Evolutionary conservation across 2,113 vertebrate genomes (phyloP), one percentile per base, ranked within the genome.

Genomic region (Brachyhypopomus gauderio): DNA sequence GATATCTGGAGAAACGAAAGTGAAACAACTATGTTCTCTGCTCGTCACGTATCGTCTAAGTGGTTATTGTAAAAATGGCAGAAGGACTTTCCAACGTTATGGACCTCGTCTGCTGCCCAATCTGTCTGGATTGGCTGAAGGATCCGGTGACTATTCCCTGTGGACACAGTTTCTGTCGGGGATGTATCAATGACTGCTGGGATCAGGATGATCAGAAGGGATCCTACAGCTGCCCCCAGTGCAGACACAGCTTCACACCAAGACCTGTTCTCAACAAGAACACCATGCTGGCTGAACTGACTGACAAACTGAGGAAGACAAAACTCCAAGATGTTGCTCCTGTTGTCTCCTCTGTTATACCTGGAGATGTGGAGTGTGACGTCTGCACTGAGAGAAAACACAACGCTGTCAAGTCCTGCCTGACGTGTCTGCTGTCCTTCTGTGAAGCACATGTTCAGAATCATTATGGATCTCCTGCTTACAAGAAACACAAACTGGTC

Each of bases 401-500:
- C 38, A 78, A 55, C 67, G 75, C 75, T 34, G 30, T 78, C 0
- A 78, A 66, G 45, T 78, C 62, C 36, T 78, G 75, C 55, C 75
- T 78, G 60, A 45, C 52, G 36, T 78, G 75, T 66, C 38, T 66
- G 62, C 60, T n/a, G 5, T 78, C 75, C 34, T 78, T 52, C 27
- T 78, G 75, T 12, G 62, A 78, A 30, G 62, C 45, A 67, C 75
- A 78, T 25, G n/a, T n/a, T n/a, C n/a, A n/a, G n/a, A n/a, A n/a
- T n/a, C n/a, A n/a, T n/a, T n/a, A n/a, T n/a, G n/a, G 8, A 23
- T 38, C 20, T 30, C 36, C 62, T 55, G 17, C 60, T 0, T 64
- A 25, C 17, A 78, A 66, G 23, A 78, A 52, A 41, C 75, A 78
- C 25, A 78, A 78, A 23, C 75, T 78, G 62, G 62, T 78, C 4